Base-by-base conservation (phyloP, 2,797 vertebrate genomes). In the Labroides dimidiatus region DNA sequence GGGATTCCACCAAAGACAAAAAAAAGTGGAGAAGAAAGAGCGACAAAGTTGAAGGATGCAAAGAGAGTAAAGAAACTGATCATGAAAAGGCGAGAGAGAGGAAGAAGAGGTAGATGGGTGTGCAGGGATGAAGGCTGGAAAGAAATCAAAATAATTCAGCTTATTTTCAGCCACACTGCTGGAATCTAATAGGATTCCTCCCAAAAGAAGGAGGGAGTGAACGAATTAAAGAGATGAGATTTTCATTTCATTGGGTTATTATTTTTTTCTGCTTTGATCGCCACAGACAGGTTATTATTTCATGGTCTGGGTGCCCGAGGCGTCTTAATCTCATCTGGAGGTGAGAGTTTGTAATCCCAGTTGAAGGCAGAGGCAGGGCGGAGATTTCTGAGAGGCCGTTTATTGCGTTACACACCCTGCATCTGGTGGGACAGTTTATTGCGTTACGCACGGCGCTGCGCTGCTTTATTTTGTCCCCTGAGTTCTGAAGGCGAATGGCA, bases 381-480 rank as follows among this genome's bases (percentile, higher is more conserved):
- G 53, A 39, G 74, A 67, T 52, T 59, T 74, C 60, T 67, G 10
- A 21, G 64, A 51, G 72, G 77, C 41, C 11, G n/a, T 77, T 87
- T 85, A 91, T 91, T 89, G 68, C 44, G 72, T 88, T 86, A 78
- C 85, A 33, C 82, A 53, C 54, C 78, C 73, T 36, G 77, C 90
- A 88, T 87, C 87, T 92, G 91, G 73, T 64, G 84, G 81, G 85
- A 80, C 80, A n/a, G 23, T 77, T 90, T 78, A 88, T 89, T 89
- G 79, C 20, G 80, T 89, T 90, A 90, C 70, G 19, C 56, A 6
- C 51, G n/a, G 58, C n/a, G 33, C 21, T 3, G 74, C 64, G 41
- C 43, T 23, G 21, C 45, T 51, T 78, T 69, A 82, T 87, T 82
- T 17, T 27, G 73, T 89, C 89, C 87, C 88, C 57, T 47, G 85